Evolutionary conservation across 2,797 vertebrate genomes (phyloP), one percentile per base, ranked within the genome.

Genomic region (Chelon labrosus): DNA sequence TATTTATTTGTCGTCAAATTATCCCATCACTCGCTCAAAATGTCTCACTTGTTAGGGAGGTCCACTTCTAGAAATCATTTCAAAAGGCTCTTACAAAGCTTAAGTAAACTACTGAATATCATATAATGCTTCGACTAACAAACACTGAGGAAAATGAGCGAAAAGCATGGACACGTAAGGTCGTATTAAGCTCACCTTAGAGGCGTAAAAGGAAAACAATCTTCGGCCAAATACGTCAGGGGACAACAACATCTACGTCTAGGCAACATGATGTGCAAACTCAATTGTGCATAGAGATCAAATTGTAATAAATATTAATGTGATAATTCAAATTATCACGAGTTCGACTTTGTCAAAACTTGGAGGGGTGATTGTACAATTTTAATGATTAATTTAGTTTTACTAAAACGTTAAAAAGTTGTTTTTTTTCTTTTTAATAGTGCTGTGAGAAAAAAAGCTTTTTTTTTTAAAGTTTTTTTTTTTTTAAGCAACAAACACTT

Each of bases 231-330:
- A 91, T 88, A 85, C 39, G 86, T 85, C 1, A 54, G 77, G 79
- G 88, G 83, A 84, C 57, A 41, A 81, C 61, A 80, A 84, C 84
- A 78, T 85, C 80, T 86, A 85, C 55, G 54, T 85, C 85, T 83
- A 83, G 75, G 39, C 66, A 52, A 77, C 63, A 79, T 46, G 77
- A 89, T 89, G 91, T 93, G 92, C 92, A 93, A 93, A 92, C 86
- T 70, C n/a, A 91, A 91, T 62, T 92, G 92, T 92, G 92, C 92
- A 93, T 93, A 93, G 92, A 92, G 90, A 89, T 92, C 89, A 92
- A 92, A 93, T 91, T 81, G 62, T 84, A 88, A 92, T 92, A 89
- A 92, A 93, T 92, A 92, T 92, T 90, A 90, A 82, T 51, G 89
- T 91, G 89, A 89, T 83, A 88, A 88, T 70, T 60, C 10, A 69